Percentiles rank a stretch among this genome's conserved stretches.
Evolutionary conservation across 1,140 invertebrate genomes (phyloP).

Genomic region (Drosophila persimilis): DNA sequence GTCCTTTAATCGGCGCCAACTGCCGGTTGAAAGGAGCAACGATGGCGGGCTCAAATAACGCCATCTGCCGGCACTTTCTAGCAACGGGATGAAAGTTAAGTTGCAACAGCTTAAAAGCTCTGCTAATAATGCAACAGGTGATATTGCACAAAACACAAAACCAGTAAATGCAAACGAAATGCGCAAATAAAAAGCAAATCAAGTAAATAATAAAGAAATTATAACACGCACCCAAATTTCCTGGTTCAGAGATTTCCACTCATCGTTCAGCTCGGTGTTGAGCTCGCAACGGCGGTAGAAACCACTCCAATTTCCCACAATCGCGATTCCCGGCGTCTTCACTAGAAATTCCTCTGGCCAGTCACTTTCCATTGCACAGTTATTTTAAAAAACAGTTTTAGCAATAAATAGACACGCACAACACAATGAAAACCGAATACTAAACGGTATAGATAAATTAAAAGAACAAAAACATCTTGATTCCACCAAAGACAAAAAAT

Average conservation of each 20-base stretch:
- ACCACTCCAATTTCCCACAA: slow-evolving; percentile 42
- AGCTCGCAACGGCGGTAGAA: slow-evolving; percentile 49
- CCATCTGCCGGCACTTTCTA: slow-evolving; percentile 10
- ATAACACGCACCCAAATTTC: slow-evolving; percentile 67
- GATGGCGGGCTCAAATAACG: not conserved
- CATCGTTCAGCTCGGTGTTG: slow-evolving; percentile 51
- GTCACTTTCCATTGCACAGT: slow-evolving; percentile 23
- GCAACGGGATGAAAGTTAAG: not conserved
- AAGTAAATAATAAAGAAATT: slow-evolving; percentile 2
- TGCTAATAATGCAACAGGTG: slow-evolving; percentile 36
- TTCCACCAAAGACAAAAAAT: too few species aligned
- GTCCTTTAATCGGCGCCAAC: not conserved
- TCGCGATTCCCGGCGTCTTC: slow-evolving; percentile 1
- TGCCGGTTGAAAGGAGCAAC: not conserved
- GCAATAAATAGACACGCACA: slow-evolving; percentile 6
- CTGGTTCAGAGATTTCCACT: slow-evolving; percentile 44
- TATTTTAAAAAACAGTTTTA: not conserved
- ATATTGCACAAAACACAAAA: not conserved
- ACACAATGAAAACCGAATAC: slow-evolving; percentile 2
- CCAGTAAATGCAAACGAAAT: too few species aligned
- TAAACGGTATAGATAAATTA: too few species aligned
- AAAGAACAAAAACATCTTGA: too few species aligned
- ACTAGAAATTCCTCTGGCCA: slow-evolving; percentile 27
- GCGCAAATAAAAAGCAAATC: too few species aligned
- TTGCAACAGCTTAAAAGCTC: too few species aligned